Evolutionary conservation across 1,140 invertebrate genomes (phyloP).

Genomic region (Uloborus diversus): DNA sequence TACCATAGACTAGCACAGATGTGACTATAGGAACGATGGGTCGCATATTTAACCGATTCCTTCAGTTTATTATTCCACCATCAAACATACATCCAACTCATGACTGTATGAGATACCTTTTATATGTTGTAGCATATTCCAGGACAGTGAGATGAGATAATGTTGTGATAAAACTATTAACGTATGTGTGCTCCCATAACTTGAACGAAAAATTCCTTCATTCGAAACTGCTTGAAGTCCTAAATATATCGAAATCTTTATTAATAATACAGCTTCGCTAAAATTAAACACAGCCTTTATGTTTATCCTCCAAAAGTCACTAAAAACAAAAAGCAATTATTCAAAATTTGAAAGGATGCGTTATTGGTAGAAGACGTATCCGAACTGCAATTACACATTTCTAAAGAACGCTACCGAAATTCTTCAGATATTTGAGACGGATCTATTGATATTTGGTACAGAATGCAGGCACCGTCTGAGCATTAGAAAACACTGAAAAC

Average conservation of each 20-base stretch:
- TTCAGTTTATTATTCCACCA: slow-evolving; percentile 18
- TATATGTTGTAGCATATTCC: background rate
- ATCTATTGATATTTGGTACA: no score
- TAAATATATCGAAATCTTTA: no score
- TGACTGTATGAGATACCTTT: background rate
- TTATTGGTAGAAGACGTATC: no score
- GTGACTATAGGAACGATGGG: slow-evolving; percentile 19
- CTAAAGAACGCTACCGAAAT: no score
- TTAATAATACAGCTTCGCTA: no score
- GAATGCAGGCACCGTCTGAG: slow-evolving; percentile 7
- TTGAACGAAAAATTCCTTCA: background rate
- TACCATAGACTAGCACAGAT: slow-evolving; percentile 42
- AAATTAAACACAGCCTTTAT: no score
- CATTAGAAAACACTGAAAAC: slow-evolving; percentile 31
- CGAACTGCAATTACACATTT: no score
- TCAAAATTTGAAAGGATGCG: no score
- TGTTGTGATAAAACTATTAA: background rate
- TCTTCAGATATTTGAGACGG: no score
- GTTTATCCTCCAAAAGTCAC: no score
- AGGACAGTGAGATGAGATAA: background rate
- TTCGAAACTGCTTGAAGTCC: no score
- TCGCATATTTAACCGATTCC: slow-evolving; percentile 13
- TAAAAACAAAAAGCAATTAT: no score
- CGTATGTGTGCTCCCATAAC: background rate
- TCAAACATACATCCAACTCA: background rate